Percentiles rank a stretch among this genome's conserved stretches.
Evolutionary conservation across 2,113 vertebrate species (phyloP).

Genomic region (Crypturellus undulatus): DNA sequence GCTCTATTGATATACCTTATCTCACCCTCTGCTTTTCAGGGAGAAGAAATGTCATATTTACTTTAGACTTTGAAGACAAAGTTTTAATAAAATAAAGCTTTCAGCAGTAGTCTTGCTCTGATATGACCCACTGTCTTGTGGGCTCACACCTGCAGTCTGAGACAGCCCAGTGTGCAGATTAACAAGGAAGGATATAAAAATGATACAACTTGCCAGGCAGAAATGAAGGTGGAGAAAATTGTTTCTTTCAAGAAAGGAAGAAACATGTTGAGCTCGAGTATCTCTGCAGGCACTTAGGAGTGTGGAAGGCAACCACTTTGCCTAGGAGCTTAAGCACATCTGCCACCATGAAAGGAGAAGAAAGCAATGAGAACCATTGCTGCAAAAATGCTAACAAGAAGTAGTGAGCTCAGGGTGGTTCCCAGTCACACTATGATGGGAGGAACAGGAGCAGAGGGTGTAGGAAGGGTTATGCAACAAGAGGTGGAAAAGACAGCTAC

Average conservation of each 20-base stretch:
- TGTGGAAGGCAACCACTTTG: neutral
- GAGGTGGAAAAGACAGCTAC: neutral
- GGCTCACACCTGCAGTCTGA: neutral
- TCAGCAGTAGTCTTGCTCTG: neutral
- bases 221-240: neutral
- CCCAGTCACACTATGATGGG: neutral
- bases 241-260: neutral
- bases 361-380: neutral
- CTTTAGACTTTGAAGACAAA: neutral
- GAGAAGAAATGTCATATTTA: conserved; percentile 19
- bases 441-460: neutral
- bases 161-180: neutral
- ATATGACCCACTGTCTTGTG: neutral
- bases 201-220: neutral
- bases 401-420: neutral
- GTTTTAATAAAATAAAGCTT: conserved; percentile 3
- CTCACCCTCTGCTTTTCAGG: neutral
- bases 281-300: neutral
- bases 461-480: neutral
- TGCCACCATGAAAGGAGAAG: neutral
- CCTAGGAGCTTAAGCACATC: neutral
- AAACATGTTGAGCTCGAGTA: neutral
- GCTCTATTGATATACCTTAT: neutral
- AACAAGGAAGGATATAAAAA: neutral
- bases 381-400: neutral